Evolutionary conservation across 1,140 invertebrate genomes (phyloP).

Genomic region (Drosophila tropicalis): DNA sequence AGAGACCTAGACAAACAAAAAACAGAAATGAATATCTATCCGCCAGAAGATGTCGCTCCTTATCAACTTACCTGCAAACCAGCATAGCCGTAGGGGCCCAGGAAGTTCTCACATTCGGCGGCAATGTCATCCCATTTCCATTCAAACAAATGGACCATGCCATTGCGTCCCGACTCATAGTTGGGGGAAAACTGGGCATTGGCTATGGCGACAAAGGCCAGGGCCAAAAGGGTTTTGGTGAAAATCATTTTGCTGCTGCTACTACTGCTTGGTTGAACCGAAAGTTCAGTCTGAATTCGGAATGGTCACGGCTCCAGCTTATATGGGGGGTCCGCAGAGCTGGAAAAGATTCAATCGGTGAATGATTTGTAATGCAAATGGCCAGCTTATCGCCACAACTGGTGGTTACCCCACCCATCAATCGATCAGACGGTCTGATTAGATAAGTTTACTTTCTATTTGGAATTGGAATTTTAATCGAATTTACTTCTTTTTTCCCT

Average conservation of each 20-base stretch:
- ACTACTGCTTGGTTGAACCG: constrained; percentile 23
- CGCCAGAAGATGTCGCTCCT: too few relatives aligned
- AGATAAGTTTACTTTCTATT: background rate
- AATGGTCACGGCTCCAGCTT: constrained; percentile 15
- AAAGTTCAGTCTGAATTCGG: constrained; percentile 46
- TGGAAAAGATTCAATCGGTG: constrained; percentile 19
- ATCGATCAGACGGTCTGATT: background rate
- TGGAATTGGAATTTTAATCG: too few relatives aligned
- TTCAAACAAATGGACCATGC: constrained; percentile 92
- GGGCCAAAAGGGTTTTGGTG: constrained; percentile 43
- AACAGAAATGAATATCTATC: background rate
- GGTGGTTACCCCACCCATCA: constrained; percentile 6
- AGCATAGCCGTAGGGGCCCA: constrained; percentile 89
- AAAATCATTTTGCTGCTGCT: constrained; percentile 52
- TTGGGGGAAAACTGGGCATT: constrained; percentile 73
- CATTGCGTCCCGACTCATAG: constrained; percentile 83
- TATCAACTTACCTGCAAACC: constrained; percentile 87
- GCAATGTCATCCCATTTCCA: constrained; percentile 94
- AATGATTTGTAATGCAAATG: constrained; percentile 69
- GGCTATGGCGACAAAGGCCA: constrained; percentile 52
- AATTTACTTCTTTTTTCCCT: too few relatives aligned
- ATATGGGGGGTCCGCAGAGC: constrained; percentile 33
- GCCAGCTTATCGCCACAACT: background rate
- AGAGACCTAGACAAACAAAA: constrained; percentile 50
- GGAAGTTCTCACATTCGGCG: constrained; percentile 91